Evolutionary conservation across 2,888 invertebrate species (phyloP).

Genomic region (Melangyna quadrimaculata): DNA sequence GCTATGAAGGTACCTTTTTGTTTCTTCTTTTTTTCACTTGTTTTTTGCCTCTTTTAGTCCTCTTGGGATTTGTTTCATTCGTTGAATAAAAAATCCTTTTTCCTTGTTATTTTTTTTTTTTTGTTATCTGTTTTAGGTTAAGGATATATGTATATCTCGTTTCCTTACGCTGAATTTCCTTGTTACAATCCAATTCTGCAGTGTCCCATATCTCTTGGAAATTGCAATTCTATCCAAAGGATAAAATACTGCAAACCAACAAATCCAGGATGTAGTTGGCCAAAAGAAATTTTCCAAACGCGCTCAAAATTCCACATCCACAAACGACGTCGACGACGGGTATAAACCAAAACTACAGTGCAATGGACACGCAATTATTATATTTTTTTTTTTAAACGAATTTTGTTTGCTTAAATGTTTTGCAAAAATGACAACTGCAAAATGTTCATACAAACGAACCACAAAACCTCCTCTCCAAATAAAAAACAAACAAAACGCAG

Average conservation of each 20-base stretch:
- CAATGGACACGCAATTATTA: conserved; percentile 66
- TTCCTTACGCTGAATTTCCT: background rate
- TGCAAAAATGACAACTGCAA: conserved; percentile 24
- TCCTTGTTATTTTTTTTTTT: background rate
- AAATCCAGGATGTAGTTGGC: background rate
- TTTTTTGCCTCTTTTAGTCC: background rate
- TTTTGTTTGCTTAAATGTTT: conserved; percentile 12
- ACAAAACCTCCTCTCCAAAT: conserved; percentile 6
- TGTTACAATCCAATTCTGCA: conserved; percentile 22
- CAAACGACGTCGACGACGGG: background rate
- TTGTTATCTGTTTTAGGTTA: background rate
- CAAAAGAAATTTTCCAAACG: background rate
- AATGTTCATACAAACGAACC: conserved; percentile 25
- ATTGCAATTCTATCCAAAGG: conserved; percentile 7
- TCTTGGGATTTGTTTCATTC: background rate
- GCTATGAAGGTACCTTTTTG: conserved; percentile 33
- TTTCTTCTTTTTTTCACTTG: conserved; percentile 38
- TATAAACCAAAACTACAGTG: conserved; percentile 44
- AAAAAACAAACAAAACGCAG: background rate
- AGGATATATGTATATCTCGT: background rate
- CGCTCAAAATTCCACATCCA: conserved; percentile 14
- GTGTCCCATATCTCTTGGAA: conserved; percentile 22
- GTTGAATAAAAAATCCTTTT: background rate
- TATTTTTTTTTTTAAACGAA: conserved; percentile 14
- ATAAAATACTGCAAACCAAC: conserved; percentile 29